Evolutionary conservation across 2,797 vertebrate species (phyloP), one percentile per base, ranked within the genome.

Genomic region (Brachyrhaphis roseni): DNA sequence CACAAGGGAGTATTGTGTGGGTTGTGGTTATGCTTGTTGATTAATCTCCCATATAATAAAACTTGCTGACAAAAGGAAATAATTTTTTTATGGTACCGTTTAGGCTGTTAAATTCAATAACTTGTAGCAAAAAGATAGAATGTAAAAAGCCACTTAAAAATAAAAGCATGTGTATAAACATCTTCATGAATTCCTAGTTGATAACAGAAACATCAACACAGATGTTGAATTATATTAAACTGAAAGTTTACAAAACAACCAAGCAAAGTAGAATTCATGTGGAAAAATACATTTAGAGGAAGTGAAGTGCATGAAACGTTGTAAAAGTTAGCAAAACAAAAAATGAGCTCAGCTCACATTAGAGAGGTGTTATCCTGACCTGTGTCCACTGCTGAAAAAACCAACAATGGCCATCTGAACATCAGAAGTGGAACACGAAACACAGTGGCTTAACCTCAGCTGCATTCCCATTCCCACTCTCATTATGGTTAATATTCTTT

Each of bases 401-500:
- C 6, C 31, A 64, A 62, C 2, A 66, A 11, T 11, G 1, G 8
- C 28, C 8, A 8, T 20, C 5, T 66, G 36, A 68, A 41, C 36
- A 18, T 41, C 16, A 39, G 36, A 41, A 68, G 20, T 41, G 36
- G 36, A 26, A 4, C 36, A 12, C 11, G 4, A 23, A 68, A 12
- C 36, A 6, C 23, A 23, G 36, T 39, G 18, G 36, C 64, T 20
- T 26, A 26, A 12, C 23, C 23, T 70, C 41, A 70, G 39, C 66
- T 43, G 39, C 66, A 70, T n/a, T 88, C 87, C 45, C 70, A 73
- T 74, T 80, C 13, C 78, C 85, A 26, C 85, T 75, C 16, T 78
- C 28, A 39, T 79, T 84, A 80, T 86, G 77, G 86, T 87, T 86
- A 75, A 86, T 92, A 73, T 85, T 90, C 80, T 90, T 89, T 77